Conservation (phyloP, 2,888 invertebrate species). For the Ectropis crepuscularia region DNA sequence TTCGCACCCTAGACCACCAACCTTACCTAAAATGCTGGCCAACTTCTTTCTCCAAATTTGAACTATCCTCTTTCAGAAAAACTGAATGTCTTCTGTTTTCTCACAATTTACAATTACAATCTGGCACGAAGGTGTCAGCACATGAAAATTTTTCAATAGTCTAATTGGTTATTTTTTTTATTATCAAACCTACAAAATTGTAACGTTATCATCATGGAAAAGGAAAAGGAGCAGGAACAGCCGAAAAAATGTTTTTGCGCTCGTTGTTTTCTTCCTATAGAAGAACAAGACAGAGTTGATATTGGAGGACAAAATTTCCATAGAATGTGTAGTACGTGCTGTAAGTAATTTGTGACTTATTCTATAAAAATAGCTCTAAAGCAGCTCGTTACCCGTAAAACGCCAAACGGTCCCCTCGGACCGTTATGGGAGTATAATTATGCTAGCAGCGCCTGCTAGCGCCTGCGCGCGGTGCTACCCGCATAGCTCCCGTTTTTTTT, state of each 20-base stretch:
- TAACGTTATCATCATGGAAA: slow-evolving; percentile 59
- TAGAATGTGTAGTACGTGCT: slow-evolving; percentile 71
- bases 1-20: too few relatives aligned
- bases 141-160: slow-evolving; percentile 52
- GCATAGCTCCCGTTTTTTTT: too few relatives aligned
- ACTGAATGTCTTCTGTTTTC: slow-evolving; percentile 49
- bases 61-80: slow-evolving; percentile 44
- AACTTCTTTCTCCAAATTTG: slow-evolving; percentile 38
- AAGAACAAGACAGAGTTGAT: slow-evolving; percentile 66
- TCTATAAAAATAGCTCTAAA: not conserved
- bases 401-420: not conserved
- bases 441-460: too few relatives aligned
- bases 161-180: slow-evolving; percentile 29
- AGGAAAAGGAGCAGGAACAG: slow-evolving; percentile 54
- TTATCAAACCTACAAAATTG: slow-evolving; percentile 47
- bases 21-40: slow-evolving; percentile 32
- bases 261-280: slow-evolving; percentile 72
- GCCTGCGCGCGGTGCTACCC: too few relatives aligned
- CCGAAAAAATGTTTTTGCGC: slow-evolving; percentile 75
- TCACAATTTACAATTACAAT: slow-evolving; percentile 56
- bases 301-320: slow-evolving; percentile 76
- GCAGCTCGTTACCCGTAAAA: not conserved
- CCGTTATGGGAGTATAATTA: too few relatives aligned
- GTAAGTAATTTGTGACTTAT: slow-evolving; percentile 56
- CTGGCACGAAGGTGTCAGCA: slow-evolving; percentile 59